These are phyloP conservation scores for Ophion obscuratus DNA, from an alignment of 2,888 invertebrate genomes.

Conservation along the genomic window DNA sequence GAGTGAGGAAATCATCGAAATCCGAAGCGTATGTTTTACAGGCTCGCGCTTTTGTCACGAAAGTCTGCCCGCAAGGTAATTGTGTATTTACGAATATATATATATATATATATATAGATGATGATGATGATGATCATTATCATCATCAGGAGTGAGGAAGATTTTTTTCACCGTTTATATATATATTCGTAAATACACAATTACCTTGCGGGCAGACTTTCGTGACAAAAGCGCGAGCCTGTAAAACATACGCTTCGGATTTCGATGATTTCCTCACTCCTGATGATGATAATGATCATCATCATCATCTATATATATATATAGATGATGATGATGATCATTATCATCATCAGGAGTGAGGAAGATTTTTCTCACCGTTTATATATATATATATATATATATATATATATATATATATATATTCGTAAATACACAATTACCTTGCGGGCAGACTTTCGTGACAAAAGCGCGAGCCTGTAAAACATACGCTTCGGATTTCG, in stretches of 20 bases:
- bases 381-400: too few species aligned
- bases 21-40: conserved; percentile 14
- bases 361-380: too few species aligned
- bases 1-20: too few species aligned
- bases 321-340: background rate
- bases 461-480: conserved; percentile 28
- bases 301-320: too few species aligned
- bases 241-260: conserved; percentile 15
- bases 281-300: too few species aligned
- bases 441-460: conserved; percentile 1
- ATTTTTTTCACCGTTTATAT: too few species aligned
- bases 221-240: conserved; percentile 23
- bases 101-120: too few species aligned
- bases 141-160: too few species aligned
- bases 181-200: background rate
- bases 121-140: too few species aligned
- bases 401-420: background rate
- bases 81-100: too few species aligned
- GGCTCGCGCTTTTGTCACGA: conserved; percentile 23
- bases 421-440: conserved; percentile 9
- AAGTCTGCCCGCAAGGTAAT: conserved; percentile 10
- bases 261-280: too few species aligned
- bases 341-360: background rate
- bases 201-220: background rate
- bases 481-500: conserved; percentile 25